These are phyloP conservation scores for Machimus rusticus DNA, from an alignment of 2,888 invertebrate genomes.

Conservation along the genomic window DNA sequence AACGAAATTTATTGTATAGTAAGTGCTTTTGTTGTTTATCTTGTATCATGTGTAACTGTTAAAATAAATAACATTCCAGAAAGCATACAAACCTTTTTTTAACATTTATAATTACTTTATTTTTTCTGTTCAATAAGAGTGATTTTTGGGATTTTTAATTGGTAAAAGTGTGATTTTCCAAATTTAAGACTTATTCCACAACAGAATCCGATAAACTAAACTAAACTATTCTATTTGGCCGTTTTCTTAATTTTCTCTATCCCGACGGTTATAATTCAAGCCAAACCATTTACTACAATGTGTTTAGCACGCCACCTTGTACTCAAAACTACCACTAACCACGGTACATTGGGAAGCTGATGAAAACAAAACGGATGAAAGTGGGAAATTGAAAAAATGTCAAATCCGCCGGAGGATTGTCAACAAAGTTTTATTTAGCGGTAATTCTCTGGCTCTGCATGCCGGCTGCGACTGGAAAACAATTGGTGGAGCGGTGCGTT, in stretches of 20 bases:
- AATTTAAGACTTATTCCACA: too few relatives aligned
- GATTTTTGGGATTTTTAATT: too few relatives aligned
- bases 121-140: background rate
- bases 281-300: background rate
- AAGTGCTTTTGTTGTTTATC: constrained; percentile 12
- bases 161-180: too few relatives aligned
- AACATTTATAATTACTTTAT: background rate
- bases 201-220: too few relatives aligned
- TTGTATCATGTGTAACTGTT: constrained; percentile 7
- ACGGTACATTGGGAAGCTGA: background rate
- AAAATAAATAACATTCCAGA: background rate
- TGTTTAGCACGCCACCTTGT: background rate
- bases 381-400: background rate
- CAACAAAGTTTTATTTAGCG: background rate
- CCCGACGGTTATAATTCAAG: background rate
- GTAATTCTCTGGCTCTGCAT: background rate
- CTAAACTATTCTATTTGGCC: too few relatives aligned
- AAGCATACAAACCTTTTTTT: background rate
- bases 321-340: background rate
- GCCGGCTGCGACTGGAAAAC: background rate
- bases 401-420: background rate
- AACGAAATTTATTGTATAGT: background rate
- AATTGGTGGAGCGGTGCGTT: background rate
- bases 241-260: too few relatives aligned
- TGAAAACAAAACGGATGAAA: constrained; percentile 2